Evolutionary conservation across 2,888 invertebrate genomes (phyloP).

Genomic region (Thelaira solivaga): DNA sequence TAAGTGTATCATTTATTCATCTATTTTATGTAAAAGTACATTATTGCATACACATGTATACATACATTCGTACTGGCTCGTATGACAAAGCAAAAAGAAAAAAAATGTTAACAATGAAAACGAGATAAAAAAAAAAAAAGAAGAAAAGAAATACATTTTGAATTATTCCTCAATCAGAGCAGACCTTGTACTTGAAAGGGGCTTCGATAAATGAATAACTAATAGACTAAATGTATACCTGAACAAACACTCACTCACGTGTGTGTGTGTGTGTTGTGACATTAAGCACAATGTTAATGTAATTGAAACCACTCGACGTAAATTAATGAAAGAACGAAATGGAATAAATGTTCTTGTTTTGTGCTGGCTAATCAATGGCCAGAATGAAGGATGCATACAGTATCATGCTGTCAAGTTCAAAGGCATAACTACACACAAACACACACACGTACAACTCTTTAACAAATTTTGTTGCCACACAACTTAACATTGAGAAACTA

Average conservation of each 20-base stretch:
- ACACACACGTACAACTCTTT: too few species aligned
- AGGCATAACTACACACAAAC: conserved; percentile 65
- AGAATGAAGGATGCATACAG: conserved; percentile 50
- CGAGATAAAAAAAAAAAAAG: neutral
- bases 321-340: conserved; percentile 25
- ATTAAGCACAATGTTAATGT: conserved; percentile 55
- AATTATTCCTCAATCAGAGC: conserved; percentile 52
- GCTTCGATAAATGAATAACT: conserved; percentile 43
- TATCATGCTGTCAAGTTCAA: conserved; percentile 69
- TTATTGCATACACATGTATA: too few species aligned
- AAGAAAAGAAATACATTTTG: conserved; percentile 20
- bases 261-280: conserved; percentile 11
- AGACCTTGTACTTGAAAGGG: conserved; percentile 54
- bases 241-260: neutral
- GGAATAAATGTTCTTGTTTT: conserved; percentile 42
- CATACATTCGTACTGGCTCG: too few species aligned
- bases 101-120: neutral
- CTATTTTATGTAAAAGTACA: too few species aligned
- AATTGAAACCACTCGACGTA: conserved; percentile 52
- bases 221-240: conserved; percentile 18
- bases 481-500: too few species aligned
- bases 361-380: conserved; percentile 45
- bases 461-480: too few species aligned
- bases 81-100: too few species aligned
- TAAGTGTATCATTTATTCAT: too few species aligned